A percentile compares a stretch with the other conserved stretches of the same genome.
Conservation (phyloP, 2,113 vertebrate species). For the Chionis minor region DNA sequence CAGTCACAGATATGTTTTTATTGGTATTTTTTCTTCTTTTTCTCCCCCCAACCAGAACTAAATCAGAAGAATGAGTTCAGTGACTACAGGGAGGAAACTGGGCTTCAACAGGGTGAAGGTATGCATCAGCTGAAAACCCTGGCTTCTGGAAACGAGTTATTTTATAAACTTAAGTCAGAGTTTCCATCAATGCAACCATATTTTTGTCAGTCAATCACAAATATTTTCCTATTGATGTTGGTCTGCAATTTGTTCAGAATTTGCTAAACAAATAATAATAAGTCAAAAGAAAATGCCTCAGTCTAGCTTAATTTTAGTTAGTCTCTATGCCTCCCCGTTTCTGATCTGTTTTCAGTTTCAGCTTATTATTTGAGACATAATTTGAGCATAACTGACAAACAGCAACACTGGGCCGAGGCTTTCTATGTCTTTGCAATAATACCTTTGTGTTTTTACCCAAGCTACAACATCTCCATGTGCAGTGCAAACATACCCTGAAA, state of each 20-base stretch:
- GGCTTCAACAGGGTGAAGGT: not conserved
- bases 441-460: not conserved
- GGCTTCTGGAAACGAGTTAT: not conserved
- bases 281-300: not conserved
- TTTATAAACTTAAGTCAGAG: constrained; percentile 22
- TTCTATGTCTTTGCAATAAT: not conserved
- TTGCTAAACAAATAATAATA: constrained; percentile 32
- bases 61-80: not conserved
- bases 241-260: not conserved
- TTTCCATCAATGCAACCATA: not conserved
- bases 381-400: not conserved
- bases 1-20: not conserved
- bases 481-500: not conserved
- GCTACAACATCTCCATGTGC: not conserved
- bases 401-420: not conserved
- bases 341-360: not conserved
- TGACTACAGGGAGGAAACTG: not conserved
- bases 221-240: constrained; percentile 47
- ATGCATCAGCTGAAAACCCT: not conserved
- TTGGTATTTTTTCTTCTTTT: not conserved
- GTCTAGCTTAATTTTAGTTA: not conserved
- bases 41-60: not conserved
- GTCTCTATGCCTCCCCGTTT: not conserved
- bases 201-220: constrained; percentile 31
- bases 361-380: not conserved